Base-by-base conservation (phyloP, 1,140 invertebrate genomes). In the Leptinotarsa lineolata region DNA sequence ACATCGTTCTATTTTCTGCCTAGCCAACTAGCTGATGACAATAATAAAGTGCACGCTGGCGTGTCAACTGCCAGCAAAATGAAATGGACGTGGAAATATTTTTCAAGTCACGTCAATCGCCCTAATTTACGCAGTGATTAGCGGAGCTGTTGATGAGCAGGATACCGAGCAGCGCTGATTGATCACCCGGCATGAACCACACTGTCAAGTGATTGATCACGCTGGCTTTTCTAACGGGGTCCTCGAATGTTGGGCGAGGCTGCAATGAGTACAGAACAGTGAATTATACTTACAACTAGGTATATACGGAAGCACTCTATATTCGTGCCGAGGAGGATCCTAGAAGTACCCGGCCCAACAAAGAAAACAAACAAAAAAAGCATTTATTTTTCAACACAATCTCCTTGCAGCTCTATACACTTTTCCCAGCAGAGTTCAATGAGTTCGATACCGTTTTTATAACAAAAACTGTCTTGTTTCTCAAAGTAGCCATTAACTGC, bases 61-160 rank as follows among this genome's bases (percentile, higher is more conserved):
- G 22, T 68, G 67, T 68, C 67, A 54, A 54, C 67, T 68, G 67
- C 48, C 67, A 68, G 44, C 21, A 54, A 68, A 54, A 68, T 66
- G 22, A 66, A 66, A 66, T 68, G 44, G 67, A 58, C 67, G 48
- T 68, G 67, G 45, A 68, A 58, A 68, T 68, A 66, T 66, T 66
- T 66, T 66, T 66, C 64, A 54, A 68, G 67, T 54, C 67, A 68
- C 67, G 67, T 68, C 67, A 68, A 54, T 18, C 67, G 67, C 13
- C 48, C 67, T 68, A 68, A 68, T 68, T 68, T 68, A 68, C 44
- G 67, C 48, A 68, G 67, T 68, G 67, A 68, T 68, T 61, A 70
- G 60, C 39, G 22, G 60, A 70, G 39, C 22, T 70, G 69, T 70
- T 70, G 61, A 70, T 70, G 69, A 70, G 54, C 60, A 63, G 69